A percentile compares a stretch with the other conserved stretches of the same genome.
Evolutionary conservation across 2,113 vertebrate species (phyloP).

Genomic region (Rhinolophus sinicus): DNA sequence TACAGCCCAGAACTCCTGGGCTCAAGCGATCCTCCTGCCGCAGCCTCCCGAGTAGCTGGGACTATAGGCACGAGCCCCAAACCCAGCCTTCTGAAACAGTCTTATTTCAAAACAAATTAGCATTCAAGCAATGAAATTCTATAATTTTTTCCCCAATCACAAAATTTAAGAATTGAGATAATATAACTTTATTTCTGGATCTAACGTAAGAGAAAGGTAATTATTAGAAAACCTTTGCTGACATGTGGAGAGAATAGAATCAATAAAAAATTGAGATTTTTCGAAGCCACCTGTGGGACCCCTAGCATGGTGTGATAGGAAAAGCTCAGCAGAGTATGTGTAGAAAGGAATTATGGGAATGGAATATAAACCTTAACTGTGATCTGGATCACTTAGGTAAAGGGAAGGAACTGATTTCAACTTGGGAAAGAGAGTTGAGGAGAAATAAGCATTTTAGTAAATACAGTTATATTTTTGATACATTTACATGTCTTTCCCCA

Average conservation of each 20-base stretch:
- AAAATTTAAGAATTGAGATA: not conserved
- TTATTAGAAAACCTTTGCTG: not conserved
- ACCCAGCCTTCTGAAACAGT: not conserved
- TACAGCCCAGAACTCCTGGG: no score
- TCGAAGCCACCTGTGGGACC: not conserved
- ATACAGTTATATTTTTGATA: not conserved
- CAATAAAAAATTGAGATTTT: not conserved
- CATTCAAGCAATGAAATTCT: not conserved
- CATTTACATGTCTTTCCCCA: not conserved
- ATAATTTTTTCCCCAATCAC: not conserved
- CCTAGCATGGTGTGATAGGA: not conserved
- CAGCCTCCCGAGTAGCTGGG: no score
- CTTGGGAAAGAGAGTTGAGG: not conserved
- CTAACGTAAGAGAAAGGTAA: not conserved
- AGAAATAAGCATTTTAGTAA: not conserved
- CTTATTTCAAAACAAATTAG: not conserved
- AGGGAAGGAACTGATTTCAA: not conserved
- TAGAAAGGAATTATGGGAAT: accelerated
- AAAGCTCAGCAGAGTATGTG: not conserved
- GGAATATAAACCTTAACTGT: accelerated
- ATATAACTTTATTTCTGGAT: not conserved
- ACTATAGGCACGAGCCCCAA: no score
- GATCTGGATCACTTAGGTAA: not conserved
- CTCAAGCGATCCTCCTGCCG: no score
- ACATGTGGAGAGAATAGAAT: not conserved